phyloP scores from a whole-genome alignment of 1,140 invertebrate genomes.

The Fopius arisanus region DNA sequence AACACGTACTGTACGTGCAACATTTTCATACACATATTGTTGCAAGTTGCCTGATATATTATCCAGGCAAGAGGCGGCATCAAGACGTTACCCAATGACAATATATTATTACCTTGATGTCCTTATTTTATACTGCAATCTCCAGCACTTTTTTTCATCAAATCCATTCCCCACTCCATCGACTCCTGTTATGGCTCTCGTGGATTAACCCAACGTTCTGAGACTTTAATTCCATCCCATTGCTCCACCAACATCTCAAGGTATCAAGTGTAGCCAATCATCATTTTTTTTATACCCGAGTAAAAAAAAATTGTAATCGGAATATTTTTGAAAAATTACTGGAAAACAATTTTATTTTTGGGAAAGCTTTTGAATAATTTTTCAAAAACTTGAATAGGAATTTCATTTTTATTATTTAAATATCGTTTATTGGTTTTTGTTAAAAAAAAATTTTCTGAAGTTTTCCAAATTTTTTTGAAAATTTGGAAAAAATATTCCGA shows the following conservation, averaged over 20 bases:
- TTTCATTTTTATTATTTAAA: too few species aligned
- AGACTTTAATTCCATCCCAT: conserved; percentile 40
- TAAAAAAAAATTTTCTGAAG: too few species aligned
- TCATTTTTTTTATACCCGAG: neutral
- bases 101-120: conserved; percentile 43
- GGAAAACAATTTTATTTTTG: too few species aligned
- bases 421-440: too few species aligned
- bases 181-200: conserved; percentile 27
- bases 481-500: too few species aligned
- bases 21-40: conserved; percentile 9
- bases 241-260: neutral
- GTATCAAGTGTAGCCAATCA: conserved; percentile 3
- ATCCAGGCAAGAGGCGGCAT: conserved; percentile 36
- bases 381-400: too few species aligned
- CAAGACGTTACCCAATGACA: conserved; percentile 48
- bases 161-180: conserved; percentile 16
- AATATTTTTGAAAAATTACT: neutral
- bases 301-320: too few species aligned
- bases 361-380: too few species aligned
- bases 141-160: conserved; percentile 19
- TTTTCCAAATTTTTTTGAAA: too few species aligned
- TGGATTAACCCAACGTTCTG: conserved; percentile 36
- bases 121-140: conserved; percentile 41
- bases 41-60: conserved; percentile 41
- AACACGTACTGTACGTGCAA: neutral